phyloP scores from a whole-genome alignment of 2,888 invertebrate species.

The Amblyjoppa proteus region DNA sequence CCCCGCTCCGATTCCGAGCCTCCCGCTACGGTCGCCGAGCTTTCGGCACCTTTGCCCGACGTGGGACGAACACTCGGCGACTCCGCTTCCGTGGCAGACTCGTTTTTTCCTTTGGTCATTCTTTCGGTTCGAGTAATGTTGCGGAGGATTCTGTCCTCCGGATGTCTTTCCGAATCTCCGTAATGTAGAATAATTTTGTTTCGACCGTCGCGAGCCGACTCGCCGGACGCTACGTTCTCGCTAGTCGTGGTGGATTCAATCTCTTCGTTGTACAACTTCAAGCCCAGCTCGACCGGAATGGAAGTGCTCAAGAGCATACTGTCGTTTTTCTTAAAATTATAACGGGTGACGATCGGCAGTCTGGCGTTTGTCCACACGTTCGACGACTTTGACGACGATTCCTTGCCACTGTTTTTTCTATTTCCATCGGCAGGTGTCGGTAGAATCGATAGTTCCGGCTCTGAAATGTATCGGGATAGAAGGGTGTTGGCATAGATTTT shows the following conservation, averaged over 20 bases:
- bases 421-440: constrained; percentile 65
- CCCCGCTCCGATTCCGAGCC: constrained; percentile 66
- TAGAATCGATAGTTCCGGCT: constrained; percentile 36
- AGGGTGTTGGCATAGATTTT: not conserved
- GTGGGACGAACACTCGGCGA: not conserved
- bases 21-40: not conserved
- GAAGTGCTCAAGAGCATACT: constrained; percentile 65
- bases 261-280: constrained; percentile 60
- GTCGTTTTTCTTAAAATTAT: constrained; percentile 71
- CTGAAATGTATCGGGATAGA: not conserved
- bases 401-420: constrained; percentile 73
- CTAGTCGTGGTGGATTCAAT: constrained; percentile 3
- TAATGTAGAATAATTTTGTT: not conserved
- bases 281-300: constrained; percentile 66
- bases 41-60: constrained; percentile 1
- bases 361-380: constrained; percentile 79
- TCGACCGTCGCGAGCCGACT: too few species aligned
- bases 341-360: constrained; percentile 80
- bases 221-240: not conserved
- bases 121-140: not conserved
- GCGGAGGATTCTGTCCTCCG: not conserved
- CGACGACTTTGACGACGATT: constrained; percentile 71
- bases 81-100: constrained; percentile 1
- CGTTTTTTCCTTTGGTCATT: constrained; percentile 13
- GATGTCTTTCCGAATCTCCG: not conserved